Evolutionary conservation across 2,888 invertebrate genomes (phyloP).

Genomic region (Agriopis leucophaearia): DNA sequence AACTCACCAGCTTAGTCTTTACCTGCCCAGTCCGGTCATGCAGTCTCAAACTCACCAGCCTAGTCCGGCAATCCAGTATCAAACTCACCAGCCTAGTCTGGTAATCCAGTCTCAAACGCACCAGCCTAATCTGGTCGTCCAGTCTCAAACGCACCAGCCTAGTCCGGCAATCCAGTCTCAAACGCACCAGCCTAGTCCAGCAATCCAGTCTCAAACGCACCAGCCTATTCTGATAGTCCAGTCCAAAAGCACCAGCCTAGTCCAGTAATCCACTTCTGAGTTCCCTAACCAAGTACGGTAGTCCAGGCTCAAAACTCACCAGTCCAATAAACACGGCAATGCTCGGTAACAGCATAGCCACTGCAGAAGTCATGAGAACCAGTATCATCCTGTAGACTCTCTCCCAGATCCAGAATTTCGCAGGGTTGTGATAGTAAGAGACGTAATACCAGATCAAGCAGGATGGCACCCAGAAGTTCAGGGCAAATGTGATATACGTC

Average conservation of each 20-base stretch:
- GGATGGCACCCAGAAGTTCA: constrained; percentile 7
- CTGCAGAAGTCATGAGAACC: neutral
- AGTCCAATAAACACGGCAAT: neutral
- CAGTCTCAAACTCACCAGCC: neutral
- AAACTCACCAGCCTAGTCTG: neutral
- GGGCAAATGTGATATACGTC: neutral
- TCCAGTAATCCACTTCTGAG: neutral
- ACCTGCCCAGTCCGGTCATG: neutral
- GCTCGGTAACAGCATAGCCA: neutral
- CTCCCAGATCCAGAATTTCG: neutral
- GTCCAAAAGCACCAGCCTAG: neutral
- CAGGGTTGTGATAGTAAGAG: neutral
- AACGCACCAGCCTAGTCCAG: neutral
- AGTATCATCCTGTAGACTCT: neutral
- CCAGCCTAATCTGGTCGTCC: too few relatives aligned
- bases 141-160: too few relatives aligned
- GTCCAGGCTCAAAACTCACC: constrained; percentile 1
- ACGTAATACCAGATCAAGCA: constrained; percentile 1
- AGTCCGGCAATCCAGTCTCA: too few relatives aligned
- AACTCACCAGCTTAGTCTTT: too few relatives aligned
- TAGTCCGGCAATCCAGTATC: neutral
- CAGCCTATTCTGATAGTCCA: neutral
- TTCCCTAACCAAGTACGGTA: neutral
- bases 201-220: neutral
- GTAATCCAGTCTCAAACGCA: neutral